Conservation (phyloP, 2,797 vertebrate species). For the Danio choprae region DNA sequence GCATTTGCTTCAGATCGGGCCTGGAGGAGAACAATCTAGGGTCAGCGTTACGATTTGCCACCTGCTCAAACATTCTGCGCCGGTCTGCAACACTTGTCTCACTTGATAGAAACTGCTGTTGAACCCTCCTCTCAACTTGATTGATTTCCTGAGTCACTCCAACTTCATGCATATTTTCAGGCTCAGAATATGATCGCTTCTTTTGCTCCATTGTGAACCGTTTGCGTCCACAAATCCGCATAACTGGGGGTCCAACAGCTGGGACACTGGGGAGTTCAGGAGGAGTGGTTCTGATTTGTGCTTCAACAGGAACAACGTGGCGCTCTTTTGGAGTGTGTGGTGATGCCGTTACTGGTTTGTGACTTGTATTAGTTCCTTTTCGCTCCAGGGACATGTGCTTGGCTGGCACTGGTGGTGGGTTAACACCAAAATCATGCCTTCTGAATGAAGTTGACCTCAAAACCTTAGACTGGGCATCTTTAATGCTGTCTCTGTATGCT, state of each 20-base stretch:
- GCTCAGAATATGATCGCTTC: constrained; percentile 94
- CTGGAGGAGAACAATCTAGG: constrained; percentile 73
- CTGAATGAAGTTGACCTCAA: constrained; percentile 90
- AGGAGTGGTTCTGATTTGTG: constrained; percentile 58
- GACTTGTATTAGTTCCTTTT: constrained; percentile 79
- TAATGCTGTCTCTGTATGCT: constrained; percentile 87
- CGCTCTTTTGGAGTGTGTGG: constrained; percentile 89
- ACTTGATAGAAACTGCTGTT: constrained; percentile 67
- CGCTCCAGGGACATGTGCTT: constrained; percentile 77
- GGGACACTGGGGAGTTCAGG: constrained; percentile 72
- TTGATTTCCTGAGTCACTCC: constrained; percentile 79
- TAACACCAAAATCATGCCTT: constrained; percentile 79
- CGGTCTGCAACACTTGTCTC: constrained; percentile 89
- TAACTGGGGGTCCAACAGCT: constrained; percentile 67
- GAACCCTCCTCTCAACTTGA: constrained; percentile 70
- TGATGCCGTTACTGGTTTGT: constrained; percentile 72
- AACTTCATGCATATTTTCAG: constrained; percentile 92
- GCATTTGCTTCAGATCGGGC: constrained; percentile 87
- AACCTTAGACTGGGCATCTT: constrained; percentile 88
- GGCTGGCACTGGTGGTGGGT: constrained; percentile 62
- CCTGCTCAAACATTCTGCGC: constrained; percentile 88
- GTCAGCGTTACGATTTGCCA: constrained; percentile 63
- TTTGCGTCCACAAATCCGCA: constrained; percentile 86
- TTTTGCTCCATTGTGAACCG: constrained; percentile 89
- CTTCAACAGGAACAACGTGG: constrained; percentile 80